phyloP scores from a whole-genome alignment of 2,113 vertebrate species.

The Castor canadensis region DNA sequence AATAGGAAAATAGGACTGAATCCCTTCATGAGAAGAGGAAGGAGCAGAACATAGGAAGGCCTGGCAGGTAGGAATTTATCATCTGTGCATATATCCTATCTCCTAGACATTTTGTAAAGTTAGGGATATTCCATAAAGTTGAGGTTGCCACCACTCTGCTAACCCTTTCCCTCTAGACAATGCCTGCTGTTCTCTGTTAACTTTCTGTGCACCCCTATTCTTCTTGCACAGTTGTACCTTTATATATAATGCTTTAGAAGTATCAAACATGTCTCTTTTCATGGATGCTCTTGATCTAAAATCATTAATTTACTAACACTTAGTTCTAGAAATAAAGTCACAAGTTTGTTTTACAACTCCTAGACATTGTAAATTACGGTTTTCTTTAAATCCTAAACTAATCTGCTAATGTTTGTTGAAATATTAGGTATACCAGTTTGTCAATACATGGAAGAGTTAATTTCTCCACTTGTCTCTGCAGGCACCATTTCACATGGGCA shows the following conservation, averaged over 20 bases:
- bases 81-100: neutral
- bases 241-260: neutral
- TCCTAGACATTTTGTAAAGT: too few relatives aligned
- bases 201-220: neutral
- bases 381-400: conserved; percentile 39
- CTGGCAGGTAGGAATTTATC: neutral
- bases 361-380: neutral
- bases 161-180: neutral
- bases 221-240: neutral
- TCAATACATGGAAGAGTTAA: conserved; percentile 52
- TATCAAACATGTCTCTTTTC: neutral
- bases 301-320: conserved; percentile 26
- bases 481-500: conserved; percentile 28
- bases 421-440: conserved; percentile 38
- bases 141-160: neutral
- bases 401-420: conserved; percentile 50
- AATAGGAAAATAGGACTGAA: neutral
- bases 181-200: neutral
- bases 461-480: conserved; percentile 8
- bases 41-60: neutral
- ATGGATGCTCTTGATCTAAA: neutral
- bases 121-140: neutral
- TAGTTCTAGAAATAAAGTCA: conserved; percentile 24
- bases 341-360: conserved; percentile 11
- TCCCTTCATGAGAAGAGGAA: neutral